These are phyloP conservation scores for Eilema griseolum DNA, from an alignment of 2,888 invertebrate genomes.

Conservation along the genomic window DNA sequence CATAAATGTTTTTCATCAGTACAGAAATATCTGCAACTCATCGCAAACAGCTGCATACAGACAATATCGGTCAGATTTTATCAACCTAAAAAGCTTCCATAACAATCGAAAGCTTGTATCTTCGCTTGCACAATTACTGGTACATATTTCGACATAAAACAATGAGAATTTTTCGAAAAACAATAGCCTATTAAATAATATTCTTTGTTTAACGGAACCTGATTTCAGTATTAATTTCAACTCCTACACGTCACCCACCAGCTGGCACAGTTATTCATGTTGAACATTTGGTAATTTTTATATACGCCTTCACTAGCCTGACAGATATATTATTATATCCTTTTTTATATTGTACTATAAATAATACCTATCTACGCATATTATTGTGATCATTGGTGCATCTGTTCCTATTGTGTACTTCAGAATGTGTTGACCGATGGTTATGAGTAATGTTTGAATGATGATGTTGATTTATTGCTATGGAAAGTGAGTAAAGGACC, in stretches of 20 bases:
- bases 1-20: constrained; percentile 3
- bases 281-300: constrained; percentile 59
- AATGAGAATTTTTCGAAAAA: constrained; percentile 65
- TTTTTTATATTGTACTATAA: background rate
- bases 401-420: too few relatives aligned
- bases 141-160: constrained; percentile 55
- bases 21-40: constrained; percentile 18
- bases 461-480: background rate
- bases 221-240: constrained; percentile 68
- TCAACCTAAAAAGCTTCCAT: constrained; percentile 16
- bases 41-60: constrained; percentile 3
- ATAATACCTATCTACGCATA: background rate
- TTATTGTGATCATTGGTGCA: background rate
- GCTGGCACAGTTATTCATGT: constrained; percentile 36
- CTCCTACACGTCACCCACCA: constrained; percentile 73
- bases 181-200: constrained; percentile 68
- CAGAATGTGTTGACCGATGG: too few relatives aligned
- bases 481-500: background rate
- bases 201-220: constrained; percentile 65
- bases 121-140: constrained; percentile 38
- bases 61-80: constrained; percentile 11
- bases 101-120: constrained; percentile 35
- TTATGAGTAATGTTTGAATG: background rate
- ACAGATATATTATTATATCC: background rate
- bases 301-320: constrained; percentile 52